Base-by-base conservation (phyloP, 2,888 invertebrate species). In the Silvanus unidentatus region DNA sequence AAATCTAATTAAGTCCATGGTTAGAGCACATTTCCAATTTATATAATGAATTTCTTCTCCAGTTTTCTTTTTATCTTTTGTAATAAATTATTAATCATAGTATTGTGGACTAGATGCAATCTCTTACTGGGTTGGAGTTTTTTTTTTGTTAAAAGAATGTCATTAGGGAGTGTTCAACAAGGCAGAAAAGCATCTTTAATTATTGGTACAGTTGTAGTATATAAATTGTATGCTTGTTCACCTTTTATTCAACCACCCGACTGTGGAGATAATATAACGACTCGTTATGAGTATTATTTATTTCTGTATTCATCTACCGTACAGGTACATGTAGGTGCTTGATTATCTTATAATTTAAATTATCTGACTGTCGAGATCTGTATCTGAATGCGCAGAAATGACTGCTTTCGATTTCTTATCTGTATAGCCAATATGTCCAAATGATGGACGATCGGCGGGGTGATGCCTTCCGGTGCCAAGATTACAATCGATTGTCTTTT, bases 341-440 rank as follows among this genome's bases (percentile, higher is more conserved):
- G 52, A 52, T 54, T 54, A 52, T 48, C 52, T 50, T 45, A 40
- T 48, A 49, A 51, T 55, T 48, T 53, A 50, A 54, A 54, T 52
- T 49, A 54, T 54, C 40, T 46, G 41, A 42, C 40, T 49, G 52
- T 50, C 52, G 29, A 49, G 52, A 55, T 55, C 13, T 39, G 42
- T 51, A 55, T 55, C 52, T 35, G 27, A 34, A 29, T 22, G 38
- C 44, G 46, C 29, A 47, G 43, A 39, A 47, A 52, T 42, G 50
- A 48, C 42, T 48, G 45, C 44, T 45, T 46, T 44, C 46, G 43
- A 47, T 45, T 48, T 40, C 47, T 45, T 48, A 53, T 55, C 54
- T 22, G 22, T n/a, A 43, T 44, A 27, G 29, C 44, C 44, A 41
- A 44, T 47, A 47, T 44, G 52, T 49, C 50, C 42, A 16, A 39